Evolutionary conservation across 2,797 vertebrate genomes (phyloP).

Genomic region (Leptatherina wallacei): DNA sequence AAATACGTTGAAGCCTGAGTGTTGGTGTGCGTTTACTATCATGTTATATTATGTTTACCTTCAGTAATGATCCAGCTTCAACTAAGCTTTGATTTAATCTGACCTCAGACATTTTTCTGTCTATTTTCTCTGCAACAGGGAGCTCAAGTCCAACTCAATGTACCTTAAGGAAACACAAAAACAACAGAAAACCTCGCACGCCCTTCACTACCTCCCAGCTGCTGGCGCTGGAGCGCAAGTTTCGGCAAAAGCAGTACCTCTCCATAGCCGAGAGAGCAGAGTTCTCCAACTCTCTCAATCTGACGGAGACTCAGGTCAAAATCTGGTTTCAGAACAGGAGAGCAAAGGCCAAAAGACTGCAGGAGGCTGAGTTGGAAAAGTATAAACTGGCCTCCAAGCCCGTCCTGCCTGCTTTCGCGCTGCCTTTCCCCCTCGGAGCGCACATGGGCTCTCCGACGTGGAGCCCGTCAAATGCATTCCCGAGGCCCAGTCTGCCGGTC

Average conservation of each 20-base stretch:
- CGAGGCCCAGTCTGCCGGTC: conserved; percentile 81
- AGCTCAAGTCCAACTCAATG: conserved; percentile 84
- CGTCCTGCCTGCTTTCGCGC: conserved; percentile 84
- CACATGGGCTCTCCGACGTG: conserved; percentile 83
- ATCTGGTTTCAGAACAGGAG: conserved; percentile 91
- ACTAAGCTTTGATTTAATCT: background rate
- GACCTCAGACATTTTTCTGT: background rate
- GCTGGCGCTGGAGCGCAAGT: conserved; percentile 89
- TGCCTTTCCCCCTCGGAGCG: conserved; percentile 85
- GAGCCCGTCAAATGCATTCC: conserved; percentile 78
- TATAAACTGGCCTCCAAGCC: conserved; percentile 87
- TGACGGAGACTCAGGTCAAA: conserved; percentile 90
- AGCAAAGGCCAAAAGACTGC: conserved; percentile 89
- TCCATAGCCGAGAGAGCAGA: conserved; percentile 90
- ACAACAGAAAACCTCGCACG: conserved; percentile 89
- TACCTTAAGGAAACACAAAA: conserved; percentile 89
- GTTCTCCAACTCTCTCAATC: conserved; percentile 88
- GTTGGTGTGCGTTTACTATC: background rate
- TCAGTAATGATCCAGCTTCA: background rate
- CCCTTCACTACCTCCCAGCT: conserved; percentile 91
- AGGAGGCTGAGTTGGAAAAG: conserved; percentile 89
- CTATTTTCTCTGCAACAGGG: conserved; percentile 66
- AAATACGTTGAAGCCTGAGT: background rate
- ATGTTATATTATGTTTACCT: conserved; percentile 7
- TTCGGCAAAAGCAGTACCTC: conserved; percentile 89